A percentile compares a stretch with the other conserved stretches of the same genome.
These are phyloP conservation scores for Agonopterix subpropinquella DNA, from an alignment of 2,888 invertebrate species.

Conservation along the genomic window DNA sequence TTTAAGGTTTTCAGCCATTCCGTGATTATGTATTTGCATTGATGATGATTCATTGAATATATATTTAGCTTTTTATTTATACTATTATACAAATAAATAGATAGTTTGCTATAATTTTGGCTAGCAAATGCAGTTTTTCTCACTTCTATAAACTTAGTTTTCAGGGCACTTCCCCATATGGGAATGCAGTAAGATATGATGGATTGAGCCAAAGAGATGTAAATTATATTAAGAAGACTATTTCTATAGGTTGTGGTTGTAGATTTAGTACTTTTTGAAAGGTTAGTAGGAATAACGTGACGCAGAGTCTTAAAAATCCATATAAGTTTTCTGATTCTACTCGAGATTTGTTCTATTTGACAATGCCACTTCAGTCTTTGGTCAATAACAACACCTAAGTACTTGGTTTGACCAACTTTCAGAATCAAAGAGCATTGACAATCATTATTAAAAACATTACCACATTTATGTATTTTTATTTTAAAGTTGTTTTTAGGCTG, in stretches of 20 bases:
- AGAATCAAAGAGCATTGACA: too few species aligned
- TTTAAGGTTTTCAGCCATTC: too few species aligned
- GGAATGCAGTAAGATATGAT: not conserved
- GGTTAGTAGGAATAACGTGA: not conserved
- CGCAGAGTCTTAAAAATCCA: not conserved
- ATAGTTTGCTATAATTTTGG: not conserved
- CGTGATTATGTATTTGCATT: too few species aligned
- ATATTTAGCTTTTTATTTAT: too few species aligned
- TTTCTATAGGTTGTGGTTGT: too few species aligned
- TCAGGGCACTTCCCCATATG: not conserved
- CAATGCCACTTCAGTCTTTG: not conserved
- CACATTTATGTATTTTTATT: too few species aligned
- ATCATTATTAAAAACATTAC: too few species aligned
- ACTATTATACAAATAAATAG: not conserved
- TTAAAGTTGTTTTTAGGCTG: too few species aligned
- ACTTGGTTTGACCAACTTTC: not conserved
- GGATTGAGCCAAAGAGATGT: not conserved
- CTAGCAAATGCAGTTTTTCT: not conserved
- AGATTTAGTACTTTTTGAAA: too few species aligned
- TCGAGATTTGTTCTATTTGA: not conserved
- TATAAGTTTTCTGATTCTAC: not conserved
- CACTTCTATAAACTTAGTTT: not conserved
- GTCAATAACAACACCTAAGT: not conserved
- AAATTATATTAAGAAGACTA: not conserved
- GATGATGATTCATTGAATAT: too few species aligned